Conservation (phyloP, 2,797 vertebrate genomes). For the Alauda arvensis region DNA sequence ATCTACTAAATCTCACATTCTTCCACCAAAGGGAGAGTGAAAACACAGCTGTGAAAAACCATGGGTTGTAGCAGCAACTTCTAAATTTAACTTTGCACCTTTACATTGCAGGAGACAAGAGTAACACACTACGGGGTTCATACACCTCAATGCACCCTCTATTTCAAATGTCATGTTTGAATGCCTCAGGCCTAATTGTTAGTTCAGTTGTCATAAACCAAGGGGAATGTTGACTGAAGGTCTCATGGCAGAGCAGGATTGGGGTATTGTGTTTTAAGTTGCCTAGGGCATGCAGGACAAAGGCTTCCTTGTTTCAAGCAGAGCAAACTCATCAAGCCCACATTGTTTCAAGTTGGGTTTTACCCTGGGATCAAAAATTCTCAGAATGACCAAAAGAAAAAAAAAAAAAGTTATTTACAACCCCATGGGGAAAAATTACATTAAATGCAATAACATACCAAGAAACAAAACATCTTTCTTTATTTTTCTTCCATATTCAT, state of each 20-base stretch:
- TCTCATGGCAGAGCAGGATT: conserved; percentile 20
- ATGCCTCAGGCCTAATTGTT: conserved; percentile 38
- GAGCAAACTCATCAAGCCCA: conserved; percentile 22
- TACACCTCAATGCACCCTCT: not conserved
- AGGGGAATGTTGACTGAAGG: conserved; percentile 36
- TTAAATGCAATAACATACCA: not conserved
- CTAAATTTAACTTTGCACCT: conserved; percentile 20
- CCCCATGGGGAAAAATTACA: not conserved
- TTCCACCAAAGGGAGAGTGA: not conserved
- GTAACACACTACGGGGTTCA: not conserved
- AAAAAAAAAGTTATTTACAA: not conserved
- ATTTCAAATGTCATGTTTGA: conserved; percentile 50
- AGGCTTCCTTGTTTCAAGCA: conserved; percentile 41
- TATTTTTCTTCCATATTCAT: conserved; percentile 1
- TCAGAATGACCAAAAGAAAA: not conserved
- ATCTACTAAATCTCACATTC: not conserved
- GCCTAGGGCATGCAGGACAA: not conserved
- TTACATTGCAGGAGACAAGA: not conserved
- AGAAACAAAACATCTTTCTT: conserved; percentile 18
- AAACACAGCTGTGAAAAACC: not conserved
- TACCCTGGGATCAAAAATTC: not conserved
- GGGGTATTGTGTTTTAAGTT: conserved; percentile 11
- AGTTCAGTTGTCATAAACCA: conserved; percentile 37
- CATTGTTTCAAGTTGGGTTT: conserved; percentile 28
- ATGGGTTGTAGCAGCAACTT: not conserved